These are phyloP conservation scores for Folsomia manolachei DNA, from an alignment of 2,888 invertebrate genomes.

Conservation along the genomic window DNA sequence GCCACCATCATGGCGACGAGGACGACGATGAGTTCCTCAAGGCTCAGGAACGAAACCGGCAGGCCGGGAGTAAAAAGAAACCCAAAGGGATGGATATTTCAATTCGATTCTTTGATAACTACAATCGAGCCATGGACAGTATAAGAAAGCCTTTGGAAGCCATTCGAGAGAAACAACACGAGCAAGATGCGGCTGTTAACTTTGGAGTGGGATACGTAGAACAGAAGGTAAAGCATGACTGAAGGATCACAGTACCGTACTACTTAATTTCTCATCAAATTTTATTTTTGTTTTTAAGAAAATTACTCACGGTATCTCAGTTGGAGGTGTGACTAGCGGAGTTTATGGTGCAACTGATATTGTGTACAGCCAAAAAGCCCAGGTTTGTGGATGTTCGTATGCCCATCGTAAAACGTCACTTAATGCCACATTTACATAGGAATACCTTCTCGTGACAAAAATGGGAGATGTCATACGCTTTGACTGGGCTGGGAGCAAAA, in stretches of 20 bases:
- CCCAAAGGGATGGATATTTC: slow-evolving; percentile 34
- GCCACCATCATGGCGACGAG: background rate
- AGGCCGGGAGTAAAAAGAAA: slow-evolving; percentile 7
- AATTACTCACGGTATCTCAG: slow-evolving; percentile 46
- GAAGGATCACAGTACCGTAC: too few species aligned
- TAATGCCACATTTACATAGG: slow-evolving; percentile 25
- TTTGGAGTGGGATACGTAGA: slow-evolving; percentile 46
- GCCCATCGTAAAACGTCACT: background rate
- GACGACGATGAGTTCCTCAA: slow-evolving; percentile 5
- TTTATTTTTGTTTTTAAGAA: too few species aligned
- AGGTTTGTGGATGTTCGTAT: slow-evolving; percentile 13
- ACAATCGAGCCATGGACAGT: slow-evolving; percentile 39
- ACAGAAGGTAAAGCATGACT: too few species aligned
- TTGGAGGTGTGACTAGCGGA: slow-evolving; percentile 40
- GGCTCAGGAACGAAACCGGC: background rate
- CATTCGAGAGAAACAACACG: slow-evolving; percentile 25
- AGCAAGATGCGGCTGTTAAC: slow-evolving; percentile 40
- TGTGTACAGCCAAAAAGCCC: slow-evolving; percentile 41
- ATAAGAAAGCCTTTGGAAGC: slow-evolving; percentile 42
- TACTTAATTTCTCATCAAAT: too few species aligned
- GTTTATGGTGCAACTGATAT: slow-evolving; percentile 47
- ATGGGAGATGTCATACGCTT: slow-evolving; percentile 41
- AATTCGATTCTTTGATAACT: slow-evolving; percentile 38
- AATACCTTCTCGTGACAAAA: slow-evolving; percentile 45
- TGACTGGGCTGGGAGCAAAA: slow-evolving; percentile 43